Base-by-base conservation (phyloP, 2,797 vertebrate genomes). In the Gymnodraco acuticeps region DNA sequence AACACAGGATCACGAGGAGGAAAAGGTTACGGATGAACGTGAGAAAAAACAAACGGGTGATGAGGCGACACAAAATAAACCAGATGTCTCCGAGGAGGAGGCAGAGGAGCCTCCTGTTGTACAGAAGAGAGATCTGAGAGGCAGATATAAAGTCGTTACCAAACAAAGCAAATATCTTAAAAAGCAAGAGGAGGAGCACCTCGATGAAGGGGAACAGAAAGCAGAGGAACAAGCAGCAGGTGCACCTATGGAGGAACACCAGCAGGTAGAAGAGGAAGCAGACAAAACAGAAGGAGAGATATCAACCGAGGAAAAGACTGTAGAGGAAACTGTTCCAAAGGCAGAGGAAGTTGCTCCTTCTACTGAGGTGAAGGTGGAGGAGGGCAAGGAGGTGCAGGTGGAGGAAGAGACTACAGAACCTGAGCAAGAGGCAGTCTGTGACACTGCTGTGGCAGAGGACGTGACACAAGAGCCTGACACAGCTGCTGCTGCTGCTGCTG, bases 291-390 rank as follows among this genome's bases (percentile, higher is more conserved):
- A 53, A 48, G 16, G 41, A 56, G 41, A 61, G 11, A 11, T 46
- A 14, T 15, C 51, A 46, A 38, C 42, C 0, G 10, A 73, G 11
- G 50, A 75, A 56, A 3, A 38, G 10, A 64, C 7, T 27, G 50
- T 11, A 38, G 61, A 77, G 38, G 6, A 3, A 56, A 11, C 16
- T 20, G 19, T 33, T 59, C 13, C 10, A 63, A 45, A 47, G 6
- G 45, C 55, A 58, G 45, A 46, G 10, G 47, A 74, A 14, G 48
- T 51, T 14, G 10, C 11, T 53, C 13, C 68, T 56, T 31, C 2
- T 2, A n/a, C 61, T 67, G 77, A 78, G 13, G 45, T 15, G 45
- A 70, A 58, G 12, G 2, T n/a, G 33, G 72, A 76, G 55, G 20
- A 20, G 20, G 20, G 2, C 2, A 20, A 20, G 20, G 48, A 53